Evolutionary conservation across 2,113 vertebrate genomes (phyloP).

Genomic region (Pithys albifrons): DNA sequence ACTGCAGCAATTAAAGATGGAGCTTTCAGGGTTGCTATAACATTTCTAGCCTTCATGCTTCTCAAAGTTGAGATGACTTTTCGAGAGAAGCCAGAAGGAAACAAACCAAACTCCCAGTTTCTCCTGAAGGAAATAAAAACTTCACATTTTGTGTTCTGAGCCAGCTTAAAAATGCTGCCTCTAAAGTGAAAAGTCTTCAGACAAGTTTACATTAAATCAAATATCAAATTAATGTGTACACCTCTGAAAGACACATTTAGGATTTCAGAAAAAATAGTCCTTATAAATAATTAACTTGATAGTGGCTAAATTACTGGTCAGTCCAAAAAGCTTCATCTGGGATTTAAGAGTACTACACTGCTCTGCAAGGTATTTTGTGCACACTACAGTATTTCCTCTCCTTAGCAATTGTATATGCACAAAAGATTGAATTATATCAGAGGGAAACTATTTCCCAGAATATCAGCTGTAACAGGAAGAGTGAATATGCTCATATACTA

Average conservation of each 20-base stretch:
- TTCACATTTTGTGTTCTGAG: not conserved
- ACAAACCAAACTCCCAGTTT: not conserved
- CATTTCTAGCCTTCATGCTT: not conserved
- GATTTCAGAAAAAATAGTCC: not conserved
- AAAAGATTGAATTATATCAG: not conserved
- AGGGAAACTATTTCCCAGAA: not conserved
- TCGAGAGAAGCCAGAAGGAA: constrained; percentile 9
- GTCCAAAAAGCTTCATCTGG: not conserved
- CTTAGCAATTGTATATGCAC: not conserved
- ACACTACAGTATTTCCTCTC: not conserved
- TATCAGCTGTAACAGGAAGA: not conserved
- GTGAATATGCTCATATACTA: not conserved
- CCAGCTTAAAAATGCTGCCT: not conserved
- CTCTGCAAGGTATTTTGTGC: not conserved
- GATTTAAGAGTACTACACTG: not conserved
- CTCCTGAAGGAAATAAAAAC: not conserved
- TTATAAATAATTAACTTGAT: not conserved
- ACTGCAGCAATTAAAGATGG: constrained; percentile 35
- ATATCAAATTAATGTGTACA: not conserved
- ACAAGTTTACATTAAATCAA: not conserved
- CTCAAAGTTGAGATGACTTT: not conserved
- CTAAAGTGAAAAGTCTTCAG: not conserved
- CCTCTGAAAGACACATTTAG: not conserved
- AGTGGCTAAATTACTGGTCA: not conserved
- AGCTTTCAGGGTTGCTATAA: constrained; percentile 38